Evolutionary conservation across 2,888 invertebrate genomes (phyloP), one percentile per base, ranked within the genome.

Genomic region (Acleris holmiana): DNA sequence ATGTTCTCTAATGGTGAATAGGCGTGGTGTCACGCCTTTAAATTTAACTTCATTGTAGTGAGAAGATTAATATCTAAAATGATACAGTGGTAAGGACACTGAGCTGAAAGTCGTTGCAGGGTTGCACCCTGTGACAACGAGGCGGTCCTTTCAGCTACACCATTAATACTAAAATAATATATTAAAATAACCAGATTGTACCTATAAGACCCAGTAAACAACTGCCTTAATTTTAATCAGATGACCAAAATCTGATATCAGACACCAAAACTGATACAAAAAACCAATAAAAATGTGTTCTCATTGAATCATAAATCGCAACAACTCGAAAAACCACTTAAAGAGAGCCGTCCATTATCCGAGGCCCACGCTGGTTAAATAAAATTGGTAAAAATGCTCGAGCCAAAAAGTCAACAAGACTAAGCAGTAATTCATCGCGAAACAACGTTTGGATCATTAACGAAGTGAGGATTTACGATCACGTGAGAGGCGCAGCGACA

Each of bases 401-500:
- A 74, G 75, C 81, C 79, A 85, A 85, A 87, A 88, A 87, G 82
- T 85, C 84, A 85, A 88, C 84, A 86, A 83, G 81, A 81, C 83
- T 80, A 82, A 85, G 82, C 84, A 82, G 86, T 87, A 89, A 88
- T 87, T 89, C 88, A 89, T 88, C 85, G 83, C 78, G 75, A 76
- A 84, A 84, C 84, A 80, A 74, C 82, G 79, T 80, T 83, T 78
- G 82, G 78, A 85, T 90, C 89, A 88, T 89, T 90, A 91, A 89
- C 83, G 85, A 85, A 83, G 78, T 76, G 77, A 85, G 85, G 84
- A 89, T 91, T 91, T 91, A 91, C 89, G 90, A 89, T 86, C 89
- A 86, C 86, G 87, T 82, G 82, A 79, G 80, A 71, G 74, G 69
- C 72, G 70, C 68, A 73, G 71, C 65, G 73, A 74, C 73, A 72